phyloP scores from a whole-genome alignment of 2,797 vertebrate species.

The Pempheris klunzingeri region DNA sequence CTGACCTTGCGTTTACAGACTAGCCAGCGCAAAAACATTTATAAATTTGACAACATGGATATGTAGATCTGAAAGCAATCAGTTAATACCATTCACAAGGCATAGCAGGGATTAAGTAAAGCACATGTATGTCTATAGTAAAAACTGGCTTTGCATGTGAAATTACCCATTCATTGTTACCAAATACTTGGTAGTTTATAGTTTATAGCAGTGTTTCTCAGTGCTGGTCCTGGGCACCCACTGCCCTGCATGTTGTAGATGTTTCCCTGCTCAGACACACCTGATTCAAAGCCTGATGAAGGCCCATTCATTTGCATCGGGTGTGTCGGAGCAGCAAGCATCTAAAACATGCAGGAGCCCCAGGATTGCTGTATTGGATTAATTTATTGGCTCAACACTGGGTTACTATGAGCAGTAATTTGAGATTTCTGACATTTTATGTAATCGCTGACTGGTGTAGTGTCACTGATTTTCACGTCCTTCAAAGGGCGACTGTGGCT shows the following conservation, averaged over 20 bases:
- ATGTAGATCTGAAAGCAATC: constrained; percentile 13
- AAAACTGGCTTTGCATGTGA: constrained; percentile 20
- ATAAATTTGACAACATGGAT: constrained; percentile 1
- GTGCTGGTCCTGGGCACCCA: no score
- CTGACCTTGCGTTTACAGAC: not conserved
- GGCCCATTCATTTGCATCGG: no score
- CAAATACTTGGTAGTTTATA: not conserved
- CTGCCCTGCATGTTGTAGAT: no score
- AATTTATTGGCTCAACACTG: no score
- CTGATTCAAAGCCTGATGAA: no score
- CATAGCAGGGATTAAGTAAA: constrained; percentile 35
- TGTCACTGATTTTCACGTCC: not conserved
- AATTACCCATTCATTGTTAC: constrained; percentile 13
- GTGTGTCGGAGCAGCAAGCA: no score
- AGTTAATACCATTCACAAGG: constrained; percentile 19
- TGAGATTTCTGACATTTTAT: not conserved
- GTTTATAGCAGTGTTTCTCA: no score
- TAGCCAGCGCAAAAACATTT: not conserved
- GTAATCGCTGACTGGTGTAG: not conserved
- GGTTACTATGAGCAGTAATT: constrained; percentile 13
- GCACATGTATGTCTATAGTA: not conserved
- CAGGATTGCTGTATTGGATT: no score
- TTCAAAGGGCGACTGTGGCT: no score
- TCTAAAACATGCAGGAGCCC: no score
- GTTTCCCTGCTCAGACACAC: no score